Percentiles rank a stretch among this genome's conserved stretches.
Evolutionary conservation across 1,140 invertebrate genomes (phyloP).

Genomic region (Drosophila rufa): DNA sequence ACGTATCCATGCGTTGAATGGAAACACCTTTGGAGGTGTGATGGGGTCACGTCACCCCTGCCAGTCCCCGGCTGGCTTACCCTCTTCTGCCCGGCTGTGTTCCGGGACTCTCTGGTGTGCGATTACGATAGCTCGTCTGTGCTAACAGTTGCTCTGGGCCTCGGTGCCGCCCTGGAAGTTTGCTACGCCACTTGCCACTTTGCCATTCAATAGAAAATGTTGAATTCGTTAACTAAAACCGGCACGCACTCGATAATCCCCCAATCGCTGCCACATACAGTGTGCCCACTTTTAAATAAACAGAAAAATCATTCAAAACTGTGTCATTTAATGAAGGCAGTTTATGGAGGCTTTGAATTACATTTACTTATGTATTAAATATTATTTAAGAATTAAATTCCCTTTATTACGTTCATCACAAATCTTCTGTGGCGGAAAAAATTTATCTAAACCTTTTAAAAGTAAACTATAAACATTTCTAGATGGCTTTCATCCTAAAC

Average conservation of each 20-base stretch:
- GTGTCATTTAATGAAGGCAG: too few species aligned
- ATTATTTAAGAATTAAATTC: too few species aligned
- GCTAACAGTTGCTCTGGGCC: slow-evolving; percentile 51
- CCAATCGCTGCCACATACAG: slow-evolving; percentile 16
- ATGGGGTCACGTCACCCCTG: not conserved
- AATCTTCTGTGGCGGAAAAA: too few species aligned
- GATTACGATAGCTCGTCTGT: slow-evolving; percentile 42
- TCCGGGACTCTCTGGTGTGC: slow-evolving; percentile 36
- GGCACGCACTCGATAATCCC: slow-evolving; percentile 57
- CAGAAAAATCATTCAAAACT: not conserved
- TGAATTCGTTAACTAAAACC: slow-evolving; percentile 40
- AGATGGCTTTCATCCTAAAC: too few species aligned
- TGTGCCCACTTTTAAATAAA: too few species aligned
- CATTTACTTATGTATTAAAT: too few species aligned
- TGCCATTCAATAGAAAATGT: slow-evolving; percentile 40
- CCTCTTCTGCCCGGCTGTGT: slow-evolving; percentile 6
- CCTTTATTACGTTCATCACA: too few species aligned
- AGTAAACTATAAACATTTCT: too few species aligned
- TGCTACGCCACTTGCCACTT: slow-evolving; percentile 34
- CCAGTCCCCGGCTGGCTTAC: not conserved
- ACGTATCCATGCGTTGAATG: slow-evolving; percentile 21
- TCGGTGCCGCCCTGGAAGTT: slow-evolving; percentile 17
- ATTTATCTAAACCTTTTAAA: too few species aligned
- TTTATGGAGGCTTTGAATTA: too few species aligned
- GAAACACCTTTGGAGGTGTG: slow-evolving; percentile 2